Evolutionary conservation across 2,113 vertebrate genomes (phyloP).

Genomic region (Ptilonorhynchus violaceus): DNA sequence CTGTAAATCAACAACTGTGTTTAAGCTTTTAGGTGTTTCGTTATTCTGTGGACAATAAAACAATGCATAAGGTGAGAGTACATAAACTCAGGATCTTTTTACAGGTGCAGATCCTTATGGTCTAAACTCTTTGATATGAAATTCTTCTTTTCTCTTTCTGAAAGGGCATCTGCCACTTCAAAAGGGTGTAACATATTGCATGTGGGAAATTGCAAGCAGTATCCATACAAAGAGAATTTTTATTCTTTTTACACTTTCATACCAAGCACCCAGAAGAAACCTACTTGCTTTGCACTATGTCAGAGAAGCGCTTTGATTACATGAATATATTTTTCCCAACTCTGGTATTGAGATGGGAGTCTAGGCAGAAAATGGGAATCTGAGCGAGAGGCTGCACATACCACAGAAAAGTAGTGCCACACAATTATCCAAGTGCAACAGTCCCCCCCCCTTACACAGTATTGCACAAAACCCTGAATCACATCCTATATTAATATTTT

Average conservation of each 20-base stretch:
- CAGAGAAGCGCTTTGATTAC: slow-evolving; percentile 53
- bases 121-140: neutral
- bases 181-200: neutral
- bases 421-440: neutral
- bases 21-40: neutral
- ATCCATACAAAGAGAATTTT: neutral
- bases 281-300: slow-evolving; percentile 25
- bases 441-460: accelerated
- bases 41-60: neutral
- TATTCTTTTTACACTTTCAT: neutral
- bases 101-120: neutral
- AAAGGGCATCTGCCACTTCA: neutral
- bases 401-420: neutral
- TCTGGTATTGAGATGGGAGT: neutral
- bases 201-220: neutral
- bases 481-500: neutral
- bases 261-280: neutral
- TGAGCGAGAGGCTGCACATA: neutral
- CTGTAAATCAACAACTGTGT: neutral
- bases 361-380: neutral
- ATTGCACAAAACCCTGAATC: neutral
- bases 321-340: neutral
- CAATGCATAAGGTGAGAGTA: neutral
- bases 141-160: neutral
- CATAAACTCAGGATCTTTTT: neutral